These are phyloP conservation scores for Apamea monoglypha DNA, from an alignment of 2,888 invertebrate genomes.

Conservation along the genomic window DNA sequence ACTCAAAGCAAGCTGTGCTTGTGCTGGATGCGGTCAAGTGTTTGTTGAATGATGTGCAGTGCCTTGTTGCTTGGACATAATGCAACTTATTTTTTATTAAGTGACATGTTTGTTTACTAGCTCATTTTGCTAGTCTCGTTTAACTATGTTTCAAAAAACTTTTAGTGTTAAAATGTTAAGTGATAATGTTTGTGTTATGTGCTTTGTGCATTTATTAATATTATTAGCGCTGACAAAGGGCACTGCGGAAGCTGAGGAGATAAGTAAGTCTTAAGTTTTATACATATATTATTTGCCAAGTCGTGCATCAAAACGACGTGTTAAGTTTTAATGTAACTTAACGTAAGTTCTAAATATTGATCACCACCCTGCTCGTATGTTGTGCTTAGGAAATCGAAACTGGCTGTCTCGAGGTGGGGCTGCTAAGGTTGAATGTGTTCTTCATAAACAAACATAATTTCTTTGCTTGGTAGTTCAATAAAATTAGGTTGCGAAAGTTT, in stretches of 20 bases:
- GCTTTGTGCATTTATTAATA: constrained; percentile 81
- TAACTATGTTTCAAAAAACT: constrained; percentile 72
- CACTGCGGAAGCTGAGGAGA: constrained; percentile 79
- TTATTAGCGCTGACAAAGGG: constrained; percentile 85
- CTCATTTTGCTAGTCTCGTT: constrained; percentile 54
- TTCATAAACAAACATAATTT: constrained; percentile 1
- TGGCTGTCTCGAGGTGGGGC: neutral
- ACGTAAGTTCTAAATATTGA: constrained; percentile 3
- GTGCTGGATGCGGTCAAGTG: constrained; percentile 38
- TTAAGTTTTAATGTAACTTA: neutral
- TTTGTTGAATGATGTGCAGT: constrained; percentile 74
- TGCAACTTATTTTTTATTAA: constrained; percentile 65
- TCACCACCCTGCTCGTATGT: constrained; percentile 8
- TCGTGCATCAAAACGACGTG: neutral
- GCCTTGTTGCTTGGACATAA: constrained; percentile 71
- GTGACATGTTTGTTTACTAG: constrained; percentile 62
- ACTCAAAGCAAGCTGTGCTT: constrained; percentile 45
- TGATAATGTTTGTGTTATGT: constrained; percentile 80
- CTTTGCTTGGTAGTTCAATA: neutral
- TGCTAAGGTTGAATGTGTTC: neutral
- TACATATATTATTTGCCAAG: neutral
- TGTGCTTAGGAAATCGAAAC: constrained; percentile 2
- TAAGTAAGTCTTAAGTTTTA: constrained; percentile 78
- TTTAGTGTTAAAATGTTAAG: constrained; percentile 81
- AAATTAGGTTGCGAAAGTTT: neutral